Evolutionary conservation across 2,888 invertebrate species (phyloP), one percentile per base, ranked within the genome.

Genomic region (Oasisia sp.): DNA sequence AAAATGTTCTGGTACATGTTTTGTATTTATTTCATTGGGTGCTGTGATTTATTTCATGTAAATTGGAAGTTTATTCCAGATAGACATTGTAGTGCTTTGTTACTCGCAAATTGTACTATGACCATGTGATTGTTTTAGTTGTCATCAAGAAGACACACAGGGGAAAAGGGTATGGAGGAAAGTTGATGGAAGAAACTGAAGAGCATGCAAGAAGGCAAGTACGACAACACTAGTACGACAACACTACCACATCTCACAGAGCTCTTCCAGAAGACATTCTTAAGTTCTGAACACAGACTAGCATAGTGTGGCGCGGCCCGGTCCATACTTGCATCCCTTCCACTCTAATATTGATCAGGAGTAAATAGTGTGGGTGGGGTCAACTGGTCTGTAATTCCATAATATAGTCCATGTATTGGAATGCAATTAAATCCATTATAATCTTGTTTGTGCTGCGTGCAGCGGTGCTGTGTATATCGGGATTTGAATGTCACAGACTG

Each of bases 181-280:
- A 94, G 56, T 92, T 97, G 45, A 97, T 97, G 97, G 92, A 94
- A 14, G 93, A 94, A 92, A 95, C 96, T 32, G 96, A 97, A 93
- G 92, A 95, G 44, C 91, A 93, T 92, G 94, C 94, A 4, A 50
- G 12, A 74, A 92, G 92, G 94, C 94, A 91, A 44, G 92, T 32
- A 32, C 74, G 5, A 74, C 27, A 27, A 74, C 74, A 74, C 27
- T 74, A 19, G 92, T 32, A 32, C 74, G 5, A 74, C 27, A 27
- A 74, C 74, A 74, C 27, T 74, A 19, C n/a, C 27, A 74, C 27
- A 27, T 74, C 5, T 74, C 5, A 19, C 27, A 74, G 74, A 74
- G 27, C 74, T 27, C 74, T 19, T 27, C 27, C 74, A 27, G 74
- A 74, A 27, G 27, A 27, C 50, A 50, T 9, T 9, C 50, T 50